Evolutionary conservation across 64 coral and sea anemone species (phyloP).

Genomic region (Pocillopora damicornis): DNA sequence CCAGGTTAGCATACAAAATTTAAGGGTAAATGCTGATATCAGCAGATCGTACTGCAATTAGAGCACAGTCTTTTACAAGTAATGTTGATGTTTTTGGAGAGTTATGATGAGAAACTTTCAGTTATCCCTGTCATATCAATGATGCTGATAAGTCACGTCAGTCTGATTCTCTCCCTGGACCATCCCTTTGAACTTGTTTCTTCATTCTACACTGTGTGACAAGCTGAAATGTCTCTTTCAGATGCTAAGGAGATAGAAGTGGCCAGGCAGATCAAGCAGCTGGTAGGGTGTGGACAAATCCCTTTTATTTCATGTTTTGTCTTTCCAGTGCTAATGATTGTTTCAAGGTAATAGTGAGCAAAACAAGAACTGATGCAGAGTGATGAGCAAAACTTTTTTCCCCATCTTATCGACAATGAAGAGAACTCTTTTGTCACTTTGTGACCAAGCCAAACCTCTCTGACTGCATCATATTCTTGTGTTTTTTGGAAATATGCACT

Average conservation of each 20-base stretch:
- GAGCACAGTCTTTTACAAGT: no score
- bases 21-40: no score
- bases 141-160: conserved; percentile 75
- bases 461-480: conserved; percentile 51
- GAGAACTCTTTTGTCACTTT: conserved; percentile 21
- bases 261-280: background rate
- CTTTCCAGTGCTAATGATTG: background rate
- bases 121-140: conserved; percentile 76
- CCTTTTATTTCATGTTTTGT: background rate
- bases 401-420: conserved; percentile 81
- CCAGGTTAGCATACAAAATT: no score
- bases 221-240: background rate
- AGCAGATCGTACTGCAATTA: no score
- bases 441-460: conserved; percentile 76
- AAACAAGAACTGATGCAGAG: conserved; percentile 28
- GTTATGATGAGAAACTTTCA: conserved; percentile 52
- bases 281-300: background rate
- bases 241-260: background rate
- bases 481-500: background rate
- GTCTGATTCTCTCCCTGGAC: conserved; percentile 47
- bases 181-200: background rate
- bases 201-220: background rate
- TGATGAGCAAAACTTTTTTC: conserved; percentile 76
- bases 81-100: conserved; percentile 4
- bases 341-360: background rate